phyloP scores from a whole-genome alignment of 2,888 invertebrate species.

The Candidula unifasciata region DNA sequence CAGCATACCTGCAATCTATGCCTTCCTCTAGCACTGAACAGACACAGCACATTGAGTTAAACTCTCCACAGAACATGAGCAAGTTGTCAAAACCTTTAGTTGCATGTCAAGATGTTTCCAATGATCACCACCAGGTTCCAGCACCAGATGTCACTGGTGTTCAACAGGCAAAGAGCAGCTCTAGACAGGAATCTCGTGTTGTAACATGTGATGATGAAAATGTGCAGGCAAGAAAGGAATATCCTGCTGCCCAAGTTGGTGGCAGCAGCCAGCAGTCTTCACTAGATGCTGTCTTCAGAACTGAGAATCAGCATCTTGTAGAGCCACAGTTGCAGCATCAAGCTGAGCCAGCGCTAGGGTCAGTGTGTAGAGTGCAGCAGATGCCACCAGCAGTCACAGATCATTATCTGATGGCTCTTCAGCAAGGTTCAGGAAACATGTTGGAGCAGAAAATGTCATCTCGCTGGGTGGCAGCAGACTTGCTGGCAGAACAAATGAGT shows the following conservation, averaged over 20 bases:
- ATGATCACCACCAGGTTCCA: conserved; percentile 1
- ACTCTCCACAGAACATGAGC: conserved; percentile 17
- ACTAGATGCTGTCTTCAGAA: neutral
- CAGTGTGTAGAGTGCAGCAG: neutral
- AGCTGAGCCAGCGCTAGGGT: neutral
- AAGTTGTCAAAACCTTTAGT: conserved; percentile 13
- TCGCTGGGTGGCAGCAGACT: neutral
- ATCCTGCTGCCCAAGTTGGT: neutral
- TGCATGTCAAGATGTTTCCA: neutral
- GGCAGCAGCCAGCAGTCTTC: neutral
- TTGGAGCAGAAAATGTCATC: conserved; percentile 4
- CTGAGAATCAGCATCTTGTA: conserved; percentile 15
- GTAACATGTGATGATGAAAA: neutral
- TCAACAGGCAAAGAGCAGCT: neutral
- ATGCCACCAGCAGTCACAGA: conserved; percentile 18
- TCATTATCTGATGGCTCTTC: conserved; percentile 42
- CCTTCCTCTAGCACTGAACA: conserved; percentile 8
- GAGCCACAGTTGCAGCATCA: neutral
- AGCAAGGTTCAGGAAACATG: conserved; percentile 32
- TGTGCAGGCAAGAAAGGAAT: neutral
- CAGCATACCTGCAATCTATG: conserved; percentile 3
- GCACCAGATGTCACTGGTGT: neutral
- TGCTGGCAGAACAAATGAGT: neutral
- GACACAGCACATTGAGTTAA: neutral
- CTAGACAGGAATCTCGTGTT: neutral